These are phyloP conservation scores for Tragelaphus imberbis DNA, from an alignment of 2,113 vertebrate species.

Conservation along the genomic window DNA sequence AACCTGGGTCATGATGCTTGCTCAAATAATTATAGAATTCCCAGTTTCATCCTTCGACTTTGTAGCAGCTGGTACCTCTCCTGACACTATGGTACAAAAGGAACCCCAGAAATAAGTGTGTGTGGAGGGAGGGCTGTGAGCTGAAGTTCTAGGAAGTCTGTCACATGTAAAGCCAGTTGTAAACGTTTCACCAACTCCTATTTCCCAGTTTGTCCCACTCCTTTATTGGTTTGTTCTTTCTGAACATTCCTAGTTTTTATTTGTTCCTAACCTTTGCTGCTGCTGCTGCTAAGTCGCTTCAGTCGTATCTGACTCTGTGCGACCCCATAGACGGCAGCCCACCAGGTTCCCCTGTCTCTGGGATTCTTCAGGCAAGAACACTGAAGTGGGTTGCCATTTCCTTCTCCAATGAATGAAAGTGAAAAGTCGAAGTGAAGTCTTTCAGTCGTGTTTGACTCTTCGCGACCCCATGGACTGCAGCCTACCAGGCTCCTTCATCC, in stretches of 20 bases:
- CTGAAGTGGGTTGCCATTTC: no score
- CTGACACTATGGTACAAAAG: no score
- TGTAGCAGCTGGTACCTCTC: neutral
- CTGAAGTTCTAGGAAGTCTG: neutral
- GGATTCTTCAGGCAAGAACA: no score
- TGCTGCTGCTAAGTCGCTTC: no score
- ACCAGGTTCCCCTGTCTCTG: no score
- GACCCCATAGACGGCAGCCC: no score
- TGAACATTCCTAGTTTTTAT: neutral
- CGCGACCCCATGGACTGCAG: no score
- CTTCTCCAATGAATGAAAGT: no score
- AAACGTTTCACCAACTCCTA: neutral
- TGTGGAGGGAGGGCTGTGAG: neutral
- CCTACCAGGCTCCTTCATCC: accelerated
- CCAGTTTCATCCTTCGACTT: neutral
- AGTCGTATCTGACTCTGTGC: accelerated
- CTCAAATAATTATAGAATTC: neutral
- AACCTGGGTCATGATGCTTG: neutral
- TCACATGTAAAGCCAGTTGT: neutral
- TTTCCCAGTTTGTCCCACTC: no score
- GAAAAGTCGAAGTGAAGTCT: no score
- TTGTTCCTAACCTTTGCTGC: neutral
- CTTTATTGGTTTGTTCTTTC: neutral
- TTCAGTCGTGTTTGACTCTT: no score
- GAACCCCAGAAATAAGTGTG: neutral